Conservation (phyloP, 2,888 invertebrate species). For the Hedya salicella region DNA sequence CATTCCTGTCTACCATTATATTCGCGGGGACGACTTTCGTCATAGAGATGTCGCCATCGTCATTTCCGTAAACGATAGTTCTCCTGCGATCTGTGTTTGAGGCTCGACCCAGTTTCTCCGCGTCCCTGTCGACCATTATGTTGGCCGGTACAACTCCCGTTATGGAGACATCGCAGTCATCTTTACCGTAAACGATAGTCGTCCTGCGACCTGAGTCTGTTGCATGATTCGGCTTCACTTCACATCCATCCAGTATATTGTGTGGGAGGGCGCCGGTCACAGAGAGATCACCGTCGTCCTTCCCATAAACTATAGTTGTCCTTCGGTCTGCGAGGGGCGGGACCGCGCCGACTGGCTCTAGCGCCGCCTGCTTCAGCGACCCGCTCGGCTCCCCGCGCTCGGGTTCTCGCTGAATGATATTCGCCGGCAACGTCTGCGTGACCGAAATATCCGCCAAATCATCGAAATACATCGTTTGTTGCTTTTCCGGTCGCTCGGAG, state of each 20-base stretch:
- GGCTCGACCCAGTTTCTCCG: conserved; percentile 16
- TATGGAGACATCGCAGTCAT: conserved; percentile 52
- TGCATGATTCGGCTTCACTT: not conserved
- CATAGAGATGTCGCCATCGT: not conserved
- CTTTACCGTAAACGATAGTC: conserved; percentile 27
- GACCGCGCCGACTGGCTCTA: not conserved
- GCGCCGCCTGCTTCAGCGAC: no score
- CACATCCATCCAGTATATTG: not conserved
- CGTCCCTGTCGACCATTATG: conserved; percentile 23
- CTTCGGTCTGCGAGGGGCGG: conserved; percentile 3
- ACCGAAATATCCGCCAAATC: conserved; percentile 26
- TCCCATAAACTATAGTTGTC: conserved; percentile 45
- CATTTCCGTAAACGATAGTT: not conserved
- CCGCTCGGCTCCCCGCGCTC: not conserved
- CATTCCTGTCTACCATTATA: not conserved
- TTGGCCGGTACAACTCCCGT: conserved; percentile 50
- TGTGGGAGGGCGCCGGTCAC: conserved; percentile 48
- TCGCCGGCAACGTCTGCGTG: conserved; percentile 50
- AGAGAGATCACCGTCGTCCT: conserved; percentile 49
- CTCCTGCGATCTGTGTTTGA: not conserved
- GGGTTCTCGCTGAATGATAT: conserved; percentile 38
- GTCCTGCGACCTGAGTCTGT: not conserved
- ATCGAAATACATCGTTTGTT: conserved; percentile 16
- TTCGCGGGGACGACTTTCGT: not conserved
- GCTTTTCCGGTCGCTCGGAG: not conserved